These are phyloP conservation scores for Aldabrachelys gigantea DNA, from an alignment of 2,113 vertebrate species.

Conservation along the genomic window DNA sequence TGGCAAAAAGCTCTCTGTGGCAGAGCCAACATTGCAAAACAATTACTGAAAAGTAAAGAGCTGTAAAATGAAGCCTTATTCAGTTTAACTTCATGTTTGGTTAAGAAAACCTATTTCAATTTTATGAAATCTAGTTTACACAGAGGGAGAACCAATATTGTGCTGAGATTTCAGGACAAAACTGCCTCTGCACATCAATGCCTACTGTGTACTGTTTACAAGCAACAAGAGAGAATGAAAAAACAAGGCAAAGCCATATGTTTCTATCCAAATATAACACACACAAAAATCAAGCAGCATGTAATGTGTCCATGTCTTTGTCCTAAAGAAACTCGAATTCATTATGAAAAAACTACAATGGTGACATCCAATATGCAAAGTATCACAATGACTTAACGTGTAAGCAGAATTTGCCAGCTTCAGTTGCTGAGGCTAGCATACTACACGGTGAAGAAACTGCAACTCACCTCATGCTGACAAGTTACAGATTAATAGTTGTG, in stretches of 20 bases:
- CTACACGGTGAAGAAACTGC: accelerated
- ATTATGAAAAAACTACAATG: not conserved
- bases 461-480: accelerated
- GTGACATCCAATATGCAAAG: not conserved
- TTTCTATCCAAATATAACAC: accelerated
- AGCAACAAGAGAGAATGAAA: not conserved
- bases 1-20: not conserved
- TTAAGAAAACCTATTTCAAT: not conserved
- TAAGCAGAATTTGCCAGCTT: slow-evolving; percentile 6
- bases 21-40: slow-evolving; percentile 1
- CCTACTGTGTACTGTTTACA: not conserved
- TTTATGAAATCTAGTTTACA: not conserved
- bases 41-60: not conserved
- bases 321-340: not conserved
- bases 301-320: not conserved
- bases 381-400: not conserved
- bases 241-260: not conserved
- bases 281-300: not conserved
- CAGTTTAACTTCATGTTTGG: not conserved
- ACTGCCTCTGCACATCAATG: not conserved
- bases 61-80: not conserved
- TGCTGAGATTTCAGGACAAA: not conserved
- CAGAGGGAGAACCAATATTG: accelerated
- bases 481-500: not conserved
- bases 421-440: not conserved